These are phyloP conservation scores for Ginglymostoma cirratum DNA, from an alignment of 2,113 vertebrate genomes.

Conservation along the genomic window DNA sequence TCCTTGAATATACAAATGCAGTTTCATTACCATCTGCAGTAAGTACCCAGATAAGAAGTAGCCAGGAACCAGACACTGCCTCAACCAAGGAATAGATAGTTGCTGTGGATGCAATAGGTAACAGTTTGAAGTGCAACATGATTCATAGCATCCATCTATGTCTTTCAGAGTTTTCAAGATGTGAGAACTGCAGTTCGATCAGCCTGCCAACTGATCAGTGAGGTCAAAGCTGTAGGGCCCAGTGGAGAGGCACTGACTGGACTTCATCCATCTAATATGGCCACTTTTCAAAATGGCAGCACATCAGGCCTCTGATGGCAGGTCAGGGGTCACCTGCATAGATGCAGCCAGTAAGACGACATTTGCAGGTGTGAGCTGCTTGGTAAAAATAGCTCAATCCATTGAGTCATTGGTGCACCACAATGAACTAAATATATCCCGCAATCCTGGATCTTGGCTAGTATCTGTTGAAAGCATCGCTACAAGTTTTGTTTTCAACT, in stretches of 20 bases:
- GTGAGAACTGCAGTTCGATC: not conserved
- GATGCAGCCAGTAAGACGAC: not conserved
- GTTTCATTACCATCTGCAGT: not conserved
- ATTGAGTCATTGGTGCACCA: not conserved
- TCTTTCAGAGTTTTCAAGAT: not conserved
- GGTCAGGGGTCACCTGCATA: not conserved
- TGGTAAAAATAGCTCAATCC: not conserved
- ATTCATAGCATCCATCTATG: not conserved
- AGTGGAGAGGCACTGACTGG: not conserved
- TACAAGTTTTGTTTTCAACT: not conserved
- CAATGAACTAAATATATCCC: not conserved
- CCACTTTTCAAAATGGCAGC: not conserved
- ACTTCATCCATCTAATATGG: not conserved
- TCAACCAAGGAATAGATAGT: not conserved
- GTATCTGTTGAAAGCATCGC: not conserved
- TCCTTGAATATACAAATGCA: not conserved
- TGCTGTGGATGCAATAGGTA: not conserved
- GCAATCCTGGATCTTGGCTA: not conserved
- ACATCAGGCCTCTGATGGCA: not conserved
- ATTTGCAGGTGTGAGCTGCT: not conserved
- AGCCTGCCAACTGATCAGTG: not conserved
- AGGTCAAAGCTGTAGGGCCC: not conserved
- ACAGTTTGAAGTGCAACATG: not conserved
- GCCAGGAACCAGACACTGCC: not conserved
- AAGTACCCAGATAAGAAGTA: not conserved